Conservation (phyloP, 2,113 vertebrate genomes). For the Panurus biarmicus region DNA sequence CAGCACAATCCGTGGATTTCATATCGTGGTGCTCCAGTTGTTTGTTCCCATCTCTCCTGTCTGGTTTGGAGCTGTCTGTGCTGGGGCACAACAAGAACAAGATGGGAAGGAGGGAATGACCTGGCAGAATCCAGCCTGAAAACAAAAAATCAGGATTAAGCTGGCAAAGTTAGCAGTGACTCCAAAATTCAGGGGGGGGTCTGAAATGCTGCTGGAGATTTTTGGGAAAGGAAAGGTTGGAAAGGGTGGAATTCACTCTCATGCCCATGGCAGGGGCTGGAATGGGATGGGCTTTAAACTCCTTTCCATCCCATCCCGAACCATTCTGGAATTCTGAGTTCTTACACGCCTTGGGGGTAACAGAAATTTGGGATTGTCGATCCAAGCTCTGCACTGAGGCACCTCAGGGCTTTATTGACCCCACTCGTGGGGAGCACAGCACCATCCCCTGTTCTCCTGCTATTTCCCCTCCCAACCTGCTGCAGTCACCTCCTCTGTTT, state of each 20-base stretch:
- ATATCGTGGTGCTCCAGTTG: neutral
- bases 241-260: neutral
- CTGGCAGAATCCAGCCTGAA: neutral
- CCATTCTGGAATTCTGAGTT: neutral
- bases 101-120: neutral
- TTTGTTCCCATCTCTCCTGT: neutral
- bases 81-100: neutral
- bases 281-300: neutral
- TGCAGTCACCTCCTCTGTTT: neutral
- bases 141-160: neutral
- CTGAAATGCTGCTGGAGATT: neutral
- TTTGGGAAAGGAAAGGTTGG: neutral
- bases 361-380: neutral
- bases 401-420: neutral
- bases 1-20: neutral
- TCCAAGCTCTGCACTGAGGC: neutral
- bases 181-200: neutral
- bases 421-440: neutral
- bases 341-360: neutral
- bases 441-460: neutral
- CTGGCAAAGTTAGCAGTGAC: neutral
- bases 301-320: neutral
- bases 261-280: neutral
- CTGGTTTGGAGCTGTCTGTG: neutral
- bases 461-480: neutral